These are phyloP conservation scores for Gambusia holbrooki DNA, from an alignment of 2,113 vertebrate species.

Conservation along the genomic window DNA sequence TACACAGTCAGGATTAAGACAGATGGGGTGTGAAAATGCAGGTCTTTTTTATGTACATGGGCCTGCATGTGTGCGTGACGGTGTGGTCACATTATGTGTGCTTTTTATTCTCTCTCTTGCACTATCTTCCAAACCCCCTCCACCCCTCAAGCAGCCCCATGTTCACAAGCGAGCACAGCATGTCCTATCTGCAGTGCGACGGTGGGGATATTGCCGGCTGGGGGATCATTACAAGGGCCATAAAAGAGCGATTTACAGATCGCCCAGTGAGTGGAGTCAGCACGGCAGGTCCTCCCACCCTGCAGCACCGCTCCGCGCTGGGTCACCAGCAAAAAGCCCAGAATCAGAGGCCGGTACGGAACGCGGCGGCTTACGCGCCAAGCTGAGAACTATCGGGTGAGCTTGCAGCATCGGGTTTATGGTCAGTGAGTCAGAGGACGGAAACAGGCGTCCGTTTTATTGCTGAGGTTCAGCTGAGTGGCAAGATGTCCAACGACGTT, in stretches of 20 bases:
- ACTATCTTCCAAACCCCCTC: slow-evolving; percentile 29
- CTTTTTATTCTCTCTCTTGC: slow-evolving; percentile 29
- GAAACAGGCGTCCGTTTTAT: not conserved
- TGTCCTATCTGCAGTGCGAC: slow-evolving; percentile 82
- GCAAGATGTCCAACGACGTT: not conserved
- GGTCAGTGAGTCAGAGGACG: not conserved
- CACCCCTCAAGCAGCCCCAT: slow-evolving; percentile 34
- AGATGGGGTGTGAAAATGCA: slow-evolving; percentile 69
- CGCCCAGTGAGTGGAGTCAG: slow-evolving; percentile 74
- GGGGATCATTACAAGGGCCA: slow-evolving; percentile 80
- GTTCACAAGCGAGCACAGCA: slow-evolving; percentile 52
- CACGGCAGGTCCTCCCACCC: slow-evolving; percentile 48
- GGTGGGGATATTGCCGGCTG: slow-evolving; percentile 71
- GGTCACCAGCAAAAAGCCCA: slow-evolving; percentile 59
- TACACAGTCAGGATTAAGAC: slow-evolving; percentile 64
- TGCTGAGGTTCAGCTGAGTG: not conserved
- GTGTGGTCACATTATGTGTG: slow-evolving; percentile 37
- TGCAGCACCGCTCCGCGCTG: slow-evolving; percentile 52
- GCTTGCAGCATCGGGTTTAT: slow-evolving; percentile 48
- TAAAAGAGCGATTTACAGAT: slow-evolving; percentile 83
- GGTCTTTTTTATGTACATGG: slow-evolving; percentile 52
- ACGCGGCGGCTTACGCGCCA: slow-evolving; percentile 62
- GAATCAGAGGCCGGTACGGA: slow-evolving; percentile 58
- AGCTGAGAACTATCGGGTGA: slow-evolving; percentile 41
- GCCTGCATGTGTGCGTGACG: slow-evolving; percentile 17